Conservation (phyloP, 2,797 vertebrate species). For the Otolemur crassicaudatus region DNA sequence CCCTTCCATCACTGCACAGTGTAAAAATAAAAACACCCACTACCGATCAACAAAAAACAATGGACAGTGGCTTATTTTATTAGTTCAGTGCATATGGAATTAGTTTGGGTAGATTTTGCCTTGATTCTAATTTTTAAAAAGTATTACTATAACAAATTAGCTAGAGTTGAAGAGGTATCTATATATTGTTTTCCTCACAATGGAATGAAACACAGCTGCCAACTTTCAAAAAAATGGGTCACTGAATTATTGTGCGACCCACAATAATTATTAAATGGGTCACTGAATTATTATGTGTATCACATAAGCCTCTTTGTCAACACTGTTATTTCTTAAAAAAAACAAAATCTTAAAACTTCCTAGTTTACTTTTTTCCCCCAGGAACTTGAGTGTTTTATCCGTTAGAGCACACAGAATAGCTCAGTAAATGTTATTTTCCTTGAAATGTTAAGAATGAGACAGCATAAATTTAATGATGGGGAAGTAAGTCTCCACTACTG, state of each 20-base stretch:
- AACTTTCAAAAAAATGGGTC: slow-evolving; percentile 28
- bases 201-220: slow-evolving; percentile 45
- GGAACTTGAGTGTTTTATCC: background rate
- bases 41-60: background rate
- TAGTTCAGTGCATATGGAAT: slow-evolving; percentile 11
- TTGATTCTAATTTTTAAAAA: slow-evolving; percentile 45
- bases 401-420: background rate
- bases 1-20: background rate
- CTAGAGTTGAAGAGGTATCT: slow-evolving; percentile 12
- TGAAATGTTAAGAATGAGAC: background rate
- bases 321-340: background rate
- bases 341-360: background rate
- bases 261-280: background rate
- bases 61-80: slow-evolving; percentile 17
- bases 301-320: background rate
- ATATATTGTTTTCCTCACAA: background rate
- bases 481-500: background rate
- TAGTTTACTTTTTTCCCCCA: background rate
- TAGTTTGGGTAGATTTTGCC: background rate
- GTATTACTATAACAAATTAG: background rate
- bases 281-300: slow-evolving; percentile 12
- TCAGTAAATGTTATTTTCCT: slow-evolving; percentile 1
- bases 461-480: background rate
- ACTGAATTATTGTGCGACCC: background rate
- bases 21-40: background rate